phyloP scores from a whole-genome alignment of 2,113 vertebrate species.

The Carlito syrichta region DNA sequence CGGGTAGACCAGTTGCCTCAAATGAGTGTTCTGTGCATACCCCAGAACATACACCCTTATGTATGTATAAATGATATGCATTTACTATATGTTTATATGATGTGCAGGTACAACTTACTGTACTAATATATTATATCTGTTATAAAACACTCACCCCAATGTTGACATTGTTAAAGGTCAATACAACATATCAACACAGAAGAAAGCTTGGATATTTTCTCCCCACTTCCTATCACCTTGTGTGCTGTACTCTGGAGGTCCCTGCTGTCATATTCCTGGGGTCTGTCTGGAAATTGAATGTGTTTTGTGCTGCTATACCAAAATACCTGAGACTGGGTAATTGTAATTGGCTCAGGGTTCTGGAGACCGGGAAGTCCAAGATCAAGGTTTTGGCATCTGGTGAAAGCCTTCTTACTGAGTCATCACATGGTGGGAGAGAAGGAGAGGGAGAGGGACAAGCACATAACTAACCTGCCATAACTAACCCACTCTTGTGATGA shows the following conservation, averaged over 20 bases:
- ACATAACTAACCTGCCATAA: background rate
- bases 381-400: background rate
- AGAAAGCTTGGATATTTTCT: background rate
- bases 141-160: background rate
- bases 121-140: background rate
- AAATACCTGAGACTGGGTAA: background rate
- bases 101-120: background rate
- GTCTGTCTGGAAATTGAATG: background rate
- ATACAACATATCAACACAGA: background rate
- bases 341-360: background rate
- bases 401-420: background rate
- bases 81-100: background rate
- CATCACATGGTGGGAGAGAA: background rate
- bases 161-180: background rate
- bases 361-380: background rate
- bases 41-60: background rate
- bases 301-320: background rate
- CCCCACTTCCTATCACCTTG: background rate
- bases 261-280: background rate
- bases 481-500: background rate
- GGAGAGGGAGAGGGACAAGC: background rate
- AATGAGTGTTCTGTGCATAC: background rate
- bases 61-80: background rate
- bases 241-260: fast-evolving
- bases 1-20: background rate